Conservation (phyloP, 2,113 vertebrate species). For the Dryoscopus gambensis region DNA sequence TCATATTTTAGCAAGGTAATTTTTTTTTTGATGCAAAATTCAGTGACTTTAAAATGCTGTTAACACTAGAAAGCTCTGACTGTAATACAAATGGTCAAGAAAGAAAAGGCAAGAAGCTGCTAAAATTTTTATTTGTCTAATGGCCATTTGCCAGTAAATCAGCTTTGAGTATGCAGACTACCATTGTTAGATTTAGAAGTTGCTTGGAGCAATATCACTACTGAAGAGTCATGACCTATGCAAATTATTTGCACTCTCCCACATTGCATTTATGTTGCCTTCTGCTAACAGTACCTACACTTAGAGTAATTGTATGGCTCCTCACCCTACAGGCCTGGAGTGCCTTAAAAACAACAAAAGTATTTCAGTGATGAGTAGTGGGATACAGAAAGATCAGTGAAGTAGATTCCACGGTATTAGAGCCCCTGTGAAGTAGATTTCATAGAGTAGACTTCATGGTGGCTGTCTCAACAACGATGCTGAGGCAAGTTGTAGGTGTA, state of each 20-base stretch:
- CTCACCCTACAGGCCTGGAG: not conserved
- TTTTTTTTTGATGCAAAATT: slow-evolving; percentile 10
- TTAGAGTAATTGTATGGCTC: not conserved
- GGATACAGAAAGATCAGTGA: not conserved
- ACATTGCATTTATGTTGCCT: not conserved
- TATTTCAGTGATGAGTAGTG: not conserved
- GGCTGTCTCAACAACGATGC: not conserved
- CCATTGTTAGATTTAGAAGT: not conserved
- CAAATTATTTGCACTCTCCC: not conserved
- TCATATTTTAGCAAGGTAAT: not conserved
- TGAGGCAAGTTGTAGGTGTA: not conserved
- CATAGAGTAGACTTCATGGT: not conserved
- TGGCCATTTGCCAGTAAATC: not conserved
- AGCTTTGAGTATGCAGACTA: not conserved
- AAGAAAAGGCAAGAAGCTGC: not conserved
- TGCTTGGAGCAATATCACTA: not conserved
- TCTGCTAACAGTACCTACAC: not conserved
- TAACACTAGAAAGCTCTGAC: not conserved
- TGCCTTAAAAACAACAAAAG: not conserved
- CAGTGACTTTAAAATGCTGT: slow-evolving; percentile 22
- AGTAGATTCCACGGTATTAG: not conserved
- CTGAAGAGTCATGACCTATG: not conserved
- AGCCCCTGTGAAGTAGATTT: not conserved
- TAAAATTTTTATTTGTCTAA: not conserved
- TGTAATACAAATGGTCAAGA: not conserved